Evolutionary conservation across 2,113 vertebrate genomes (phyloP).

Genomic region (Peromyscus californicus): DNA sequence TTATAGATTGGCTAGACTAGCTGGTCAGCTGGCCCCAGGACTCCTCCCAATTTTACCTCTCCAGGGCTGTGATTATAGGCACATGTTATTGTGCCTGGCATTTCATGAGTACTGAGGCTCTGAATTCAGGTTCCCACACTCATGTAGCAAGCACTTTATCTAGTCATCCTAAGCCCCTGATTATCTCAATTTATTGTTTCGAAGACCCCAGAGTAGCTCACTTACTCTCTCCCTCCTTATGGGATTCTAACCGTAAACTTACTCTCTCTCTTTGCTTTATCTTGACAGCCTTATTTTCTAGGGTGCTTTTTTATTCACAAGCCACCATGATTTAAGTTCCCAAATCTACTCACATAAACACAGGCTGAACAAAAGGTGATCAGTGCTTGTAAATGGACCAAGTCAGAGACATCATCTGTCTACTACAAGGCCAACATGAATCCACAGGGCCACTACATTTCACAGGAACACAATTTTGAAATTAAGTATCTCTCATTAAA

Average conservation of each 20-base stretch:
- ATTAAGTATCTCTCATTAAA: neutral
- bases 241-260: neutral
- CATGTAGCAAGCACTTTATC: neutral
- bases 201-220: neutral
- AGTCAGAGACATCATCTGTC: neutral
- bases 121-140: neutral
- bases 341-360: neutral
- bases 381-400: neutral
- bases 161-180: neutral
- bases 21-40: no score
- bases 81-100: neutral
- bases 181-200: neutral
- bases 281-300: neutral
- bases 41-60: neutral
- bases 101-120: neutral
- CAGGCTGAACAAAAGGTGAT: neutral
- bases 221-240: slow-evolving; percentile 6
- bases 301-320: neutral
- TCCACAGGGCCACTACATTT: neutral
- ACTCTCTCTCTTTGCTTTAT: neutral
- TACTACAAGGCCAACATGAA: neutral
- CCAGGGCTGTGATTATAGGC: neutral
- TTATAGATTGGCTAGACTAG: neutral
- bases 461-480: slow-evolving; percentile 4
- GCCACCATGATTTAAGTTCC: neutral